phyloP scores from a whole-genome alignment of 2,797 vertebrate genomes.

The Corythornis leucogaster region DNA sequence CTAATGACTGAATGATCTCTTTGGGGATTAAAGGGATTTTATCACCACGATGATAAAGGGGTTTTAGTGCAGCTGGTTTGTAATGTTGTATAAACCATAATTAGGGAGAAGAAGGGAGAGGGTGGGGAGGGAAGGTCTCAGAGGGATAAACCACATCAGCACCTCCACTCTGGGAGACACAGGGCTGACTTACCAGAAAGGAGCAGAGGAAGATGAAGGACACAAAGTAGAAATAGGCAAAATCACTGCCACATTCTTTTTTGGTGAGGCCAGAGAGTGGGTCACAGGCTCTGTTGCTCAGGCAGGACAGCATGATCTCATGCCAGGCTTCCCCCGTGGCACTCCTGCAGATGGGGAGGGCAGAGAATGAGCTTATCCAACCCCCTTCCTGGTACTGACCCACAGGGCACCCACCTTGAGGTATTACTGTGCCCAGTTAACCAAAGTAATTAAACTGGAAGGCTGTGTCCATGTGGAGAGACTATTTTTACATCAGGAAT shows the following conservation, averaged over 20 bases:
- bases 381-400: not conserved
- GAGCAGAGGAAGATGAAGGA: slow-evolving; percentile 98
- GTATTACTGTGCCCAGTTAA: not conserved
- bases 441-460: not conserved
- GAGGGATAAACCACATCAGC: not conserved
- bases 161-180: not conserved
- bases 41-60: not conserved
- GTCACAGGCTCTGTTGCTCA: slow-evolving; percentile 88
- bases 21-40: not conserved
- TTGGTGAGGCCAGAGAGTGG: slow-evolving; percentile 78
- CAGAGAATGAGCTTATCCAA: not conserved
- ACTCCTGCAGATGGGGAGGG: slow-evolving; percentile 81
- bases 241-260: slow-evolving; percentile 93
- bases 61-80: not conserved
- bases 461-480: not conserved
- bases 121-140: not conserved
- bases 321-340: slow-evolving; percentile 97
- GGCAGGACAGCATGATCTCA: slow-evolving; percentile 95
- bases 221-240: slow-evolving; percentile 98
- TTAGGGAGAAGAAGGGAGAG: not conserved
- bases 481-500: not conserved
- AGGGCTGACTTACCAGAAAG: slow-evolving; percentile 88
- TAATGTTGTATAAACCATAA: not conserved
- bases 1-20: not conserved
- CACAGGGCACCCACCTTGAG: rapidly evolving